Evolutionary conservation across 2,888 invertebrate genomes (phyloP).

Genomic region (Pegoplata infirma): DNA sequence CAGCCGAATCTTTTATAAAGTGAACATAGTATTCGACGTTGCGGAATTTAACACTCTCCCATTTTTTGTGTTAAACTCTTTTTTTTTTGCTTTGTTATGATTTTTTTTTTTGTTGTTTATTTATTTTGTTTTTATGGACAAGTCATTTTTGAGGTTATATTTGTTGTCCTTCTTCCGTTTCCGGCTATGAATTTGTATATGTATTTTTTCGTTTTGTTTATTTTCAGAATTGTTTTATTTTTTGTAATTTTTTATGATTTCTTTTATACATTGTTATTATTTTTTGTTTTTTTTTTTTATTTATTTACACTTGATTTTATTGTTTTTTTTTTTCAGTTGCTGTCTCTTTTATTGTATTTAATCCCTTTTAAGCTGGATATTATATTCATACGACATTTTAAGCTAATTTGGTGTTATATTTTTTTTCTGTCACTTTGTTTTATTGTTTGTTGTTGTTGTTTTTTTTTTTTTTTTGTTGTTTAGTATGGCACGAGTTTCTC

Average conservation of each 20-base stretch:
- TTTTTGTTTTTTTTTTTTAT: neutral
- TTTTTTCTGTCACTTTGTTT: neutral
- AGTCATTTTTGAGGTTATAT: slow-evolving; percentile 14
- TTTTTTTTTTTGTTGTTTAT: neutral
- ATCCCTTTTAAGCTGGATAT: neutral
- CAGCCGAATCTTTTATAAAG: too few relatives aligned
- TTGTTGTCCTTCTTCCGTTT: slow-evolving; percentile 24
- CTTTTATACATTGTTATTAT: too few relatives aligned
- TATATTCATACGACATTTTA: neutral
- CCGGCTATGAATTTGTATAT: neutral
- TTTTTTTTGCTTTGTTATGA: too few relatives aligned
- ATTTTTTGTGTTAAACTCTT: neutral
- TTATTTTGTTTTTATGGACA: neutral
- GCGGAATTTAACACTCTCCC: too few relatives aligned
- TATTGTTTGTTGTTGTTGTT: neutral
- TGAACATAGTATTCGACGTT: too few relatives aligned
- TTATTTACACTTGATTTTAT: slow-evolving; percentile 8
- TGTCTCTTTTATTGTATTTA: neutral
- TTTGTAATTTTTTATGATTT: neutral
- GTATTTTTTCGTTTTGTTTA: slow-evolving; percentile 10
- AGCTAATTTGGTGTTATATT: neutral
- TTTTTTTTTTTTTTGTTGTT: neutral
- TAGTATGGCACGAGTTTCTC: too few relatives aligned
- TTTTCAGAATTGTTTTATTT: neutral
- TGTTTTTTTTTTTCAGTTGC: neutral